Evolutionary conservation across 2,888 invertebrate species (phyloP).

Genomic region (Cephus spinipes): DNA sequence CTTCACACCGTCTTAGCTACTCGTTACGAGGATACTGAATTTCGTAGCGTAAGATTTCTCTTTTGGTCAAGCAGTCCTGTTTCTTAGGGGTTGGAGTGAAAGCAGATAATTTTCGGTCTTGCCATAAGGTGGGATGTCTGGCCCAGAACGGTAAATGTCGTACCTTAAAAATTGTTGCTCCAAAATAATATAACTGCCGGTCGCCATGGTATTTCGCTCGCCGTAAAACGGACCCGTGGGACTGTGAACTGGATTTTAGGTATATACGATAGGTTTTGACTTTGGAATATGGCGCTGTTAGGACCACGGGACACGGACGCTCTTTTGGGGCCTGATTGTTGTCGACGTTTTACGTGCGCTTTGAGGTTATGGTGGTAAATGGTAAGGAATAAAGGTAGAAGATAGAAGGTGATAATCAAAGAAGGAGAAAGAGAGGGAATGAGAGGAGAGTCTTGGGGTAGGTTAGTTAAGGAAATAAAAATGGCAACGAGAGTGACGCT

Average conservation of each 20-base stretch:
- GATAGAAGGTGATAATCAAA: conserved; percentile 6
- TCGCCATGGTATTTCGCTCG: conserved; percentile 18
- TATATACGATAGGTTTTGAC: background rate
- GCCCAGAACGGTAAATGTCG: conserved; percentile 19
- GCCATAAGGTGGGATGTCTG: no score
- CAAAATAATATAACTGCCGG: conserved; percentile 36
- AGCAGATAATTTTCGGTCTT: no score
- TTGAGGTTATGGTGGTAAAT: conserved; percentile 5
- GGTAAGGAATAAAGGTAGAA: background rate
- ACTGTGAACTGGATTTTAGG: conserved; percentile 5
- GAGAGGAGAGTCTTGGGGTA: background rate
- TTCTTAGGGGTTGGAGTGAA: no score
- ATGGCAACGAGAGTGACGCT: no score
- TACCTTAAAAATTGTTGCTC: conserved; percentile 37
- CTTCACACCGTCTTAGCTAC: no score
- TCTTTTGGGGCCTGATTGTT: background rate
- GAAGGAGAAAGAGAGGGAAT: background rate
- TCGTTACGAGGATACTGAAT: no score
- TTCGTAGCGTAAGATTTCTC: no score
- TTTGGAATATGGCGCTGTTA: background rate
- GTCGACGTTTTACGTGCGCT: background rate
- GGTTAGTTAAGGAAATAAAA: no score
- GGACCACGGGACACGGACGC: background rate
- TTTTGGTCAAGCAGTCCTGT: no score
- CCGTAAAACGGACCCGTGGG: conserved; percentile 37